These are phyloP conservation scores for Brachymystax lenok DNA, from an alignment of 2,797 vertebrate species.

Conservation along the genomic window DNA sequence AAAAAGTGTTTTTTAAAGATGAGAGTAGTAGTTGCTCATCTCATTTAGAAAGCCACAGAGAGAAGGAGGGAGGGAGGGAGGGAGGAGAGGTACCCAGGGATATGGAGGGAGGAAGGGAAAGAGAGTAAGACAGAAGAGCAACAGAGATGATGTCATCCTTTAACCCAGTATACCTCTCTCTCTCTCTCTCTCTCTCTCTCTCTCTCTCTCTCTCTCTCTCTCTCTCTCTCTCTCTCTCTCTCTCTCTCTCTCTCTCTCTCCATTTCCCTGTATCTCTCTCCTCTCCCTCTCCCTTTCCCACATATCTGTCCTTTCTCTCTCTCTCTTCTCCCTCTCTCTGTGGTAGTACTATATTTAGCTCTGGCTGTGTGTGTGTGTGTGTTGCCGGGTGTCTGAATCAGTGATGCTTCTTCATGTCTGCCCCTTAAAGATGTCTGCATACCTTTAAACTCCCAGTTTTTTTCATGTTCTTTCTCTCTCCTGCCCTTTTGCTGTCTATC, in stretches of 20 bases:
- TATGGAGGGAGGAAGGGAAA: slow-evolving; percentile 32
- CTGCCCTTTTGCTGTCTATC: background rate
- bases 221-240: slow-evolving; percentile 26
- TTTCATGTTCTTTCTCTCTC: slow-evolving; percentile 22
- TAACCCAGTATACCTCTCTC: slow-evolving; percentile 55
- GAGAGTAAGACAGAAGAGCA: slow-evolving; percentile 13
- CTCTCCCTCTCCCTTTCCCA: slow-evolving; percentile 21
- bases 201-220: slow-evolving; percentile 23
- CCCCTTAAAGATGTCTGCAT: background rate
- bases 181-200: slow-evolving; percentile 40
- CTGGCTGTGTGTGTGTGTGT: slow-evolving; percentile 51
- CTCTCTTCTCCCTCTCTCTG: slow-evolving; percentile 41
- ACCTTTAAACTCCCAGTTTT: background rate
- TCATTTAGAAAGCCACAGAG: slow-evolving; percentile 45
- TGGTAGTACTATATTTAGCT: slow-evolving; percentile 66
- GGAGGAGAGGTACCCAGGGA: slow-evolving; percentile 22
- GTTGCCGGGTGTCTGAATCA: slow-evolving; percentile 3
- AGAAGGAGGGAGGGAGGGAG: slow-evolving; percentile 35
- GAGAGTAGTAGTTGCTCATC: slow-evolving; percentile 76
- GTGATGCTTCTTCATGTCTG: slow-evolving; percentile 12
- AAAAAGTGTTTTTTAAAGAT: slow-evolving; percentile 81
- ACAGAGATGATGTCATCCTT: slow-evolving; percentile 73
- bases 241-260: slow-evolving; percentile 21
- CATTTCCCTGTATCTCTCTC: slow-evolving; percentile 41
- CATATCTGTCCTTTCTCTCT: slow-evolving; percentile 26